Evolutionary conservation across 2,888 invertebrate genomes (phyloP), one percentile per base, ranked within the genome.

Genomic region (Adineta ricciae): DNA sequence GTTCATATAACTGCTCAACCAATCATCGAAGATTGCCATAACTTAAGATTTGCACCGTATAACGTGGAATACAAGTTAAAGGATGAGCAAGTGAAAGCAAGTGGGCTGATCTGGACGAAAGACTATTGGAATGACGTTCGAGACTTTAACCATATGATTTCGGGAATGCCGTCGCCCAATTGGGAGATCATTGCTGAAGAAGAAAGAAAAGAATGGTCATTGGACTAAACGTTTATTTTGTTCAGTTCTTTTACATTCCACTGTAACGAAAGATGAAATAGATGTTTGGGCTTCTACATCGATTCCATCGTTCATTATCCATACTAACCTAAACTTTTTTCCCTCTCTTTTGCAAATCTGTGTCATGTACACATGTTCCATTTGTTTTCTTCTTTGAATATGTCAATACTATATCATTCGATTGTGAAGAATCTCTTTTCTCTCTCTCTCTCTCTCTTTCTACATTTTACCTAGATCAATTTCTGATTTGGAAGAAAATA

Each of bases 111-210:
- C 92, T 90, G 83, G 92, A 92, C 84, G 91, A 91, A 27, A 95
- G 95, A 89, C 94, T 78, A 95, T 90, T 97, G 96, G 94, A 93
- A 94, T 88, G 92, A 93, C 88, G 92, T 97, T 52, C 95, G 96
- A 89, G 97, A 98, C 90, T 98, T 98, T 88, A 96, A 97, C 90
- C 97, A 97, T 97, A 91, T 97, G 72, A 95, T 95, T 27, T 93
- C 93, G 41, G 95, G 95, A 89, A 93, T 93, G 86, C 93, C 93
- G 64, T 97, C 92, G n/a, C 91, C 91, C 19, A 91, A 91, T 87
- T 91, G 91, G 91, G 87, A 86, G 56, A 84, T 90, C 36, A 86
- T 90, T 64, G 87, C 87, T 78, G 89, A 89, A 86, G 87, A 90
- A 73, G 88, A 89, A 41, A 64, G 87, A 85, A 83, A 83, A 32